Conservation (phyloP, 2,888 invertebrate species). For the Glyphotaelius pellucidus region DNA sequence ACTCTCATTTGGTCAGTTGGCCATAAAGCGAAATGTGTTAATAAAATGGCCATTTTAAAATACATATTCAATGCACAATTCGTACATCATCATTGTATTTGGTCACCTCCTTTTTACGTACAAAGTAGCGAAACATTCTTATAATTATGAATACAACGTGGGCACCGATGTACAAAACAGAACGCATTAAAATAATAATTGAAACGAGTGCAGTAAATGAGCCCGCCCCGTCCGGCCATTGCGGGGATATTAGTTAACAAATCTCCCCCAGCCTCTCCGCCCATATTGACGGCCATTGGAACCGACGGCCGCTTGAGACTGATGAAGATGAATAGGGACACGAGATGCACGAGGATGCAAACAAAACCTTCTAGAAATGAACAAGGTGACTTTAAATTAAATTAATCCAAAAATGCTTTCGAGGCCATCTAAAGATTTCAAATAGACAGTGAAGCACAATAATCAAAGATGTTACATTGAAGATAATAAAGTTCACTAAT, state of each 20-base stretch:
- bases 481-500: no score
- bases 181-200: constrained; percentile 47
- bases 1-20: no score
- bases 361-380: neutral
- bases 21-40: no score
- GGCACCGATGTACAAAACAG: constrained; percentile 11
- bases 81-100: neutral
- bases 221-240: constrained; percentile 40
- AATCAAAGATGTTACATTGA: neutral
- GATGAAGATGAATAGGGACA: constrained; percentile 57
- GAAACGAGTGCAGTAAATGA: constrained; percentile 46
- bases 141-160: constrained; percentile 29
- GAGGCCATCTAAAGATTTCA: neutral
- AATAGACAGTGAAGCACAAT: neutral
- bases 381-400: neutral
- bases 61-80: no score
- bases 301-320: constrained; percentile 39
- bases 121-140: constrained; percentile 21
- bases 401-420: neutral
- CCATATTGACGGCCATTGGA: constrained; percentile 20
- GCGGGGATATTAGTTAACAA: constrained; percentile 40
- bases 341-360: neutral
- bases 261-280: constrained; percentile 26
- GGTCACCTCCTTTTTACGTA: neutral
- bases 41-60: no score